Evolutionary conservation across 2,797 vertebrate species (phyloP), one percentile per base, ranked within the genome.

Genomic region (Tolypeutes matacus): DNA sequence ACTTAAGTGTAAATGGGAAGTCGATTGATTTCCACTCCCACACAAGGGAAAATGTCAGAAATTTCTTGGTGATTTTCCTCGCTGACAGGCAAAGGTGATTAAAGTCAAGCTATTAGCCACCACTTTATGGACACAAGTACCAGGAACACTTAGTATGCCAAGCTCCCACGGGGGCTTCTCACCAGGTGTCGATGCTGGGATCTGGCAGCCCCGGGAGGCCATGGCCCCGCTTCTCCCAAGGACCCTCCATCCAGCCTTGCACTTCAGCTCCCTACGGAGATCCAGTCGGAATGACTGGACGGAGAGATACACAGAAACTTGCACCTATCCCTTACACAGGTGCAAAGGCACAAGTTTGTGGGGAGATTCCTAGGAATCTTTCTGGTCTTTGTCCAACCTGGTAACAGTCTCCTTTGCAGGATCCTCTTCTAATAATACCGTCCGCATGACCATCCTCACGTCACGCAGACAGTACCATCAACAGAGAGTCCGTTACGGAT

Each of bases 371-470:
- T 25, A 3, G 11, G 0, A 11, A 42, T 6, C 93, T 23, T 42
- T 53, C 58, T 36, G 0, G 25, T 2, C 42, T 29, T 12, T 7
- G 31, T 53, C n/a, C 23, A 3, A 1, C 9, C 58, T 27, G 14
- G 17, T 1, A 17, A 14, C 31, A 0, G 10, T 27, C 25, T 23
- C 58, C 72, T 46, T 34, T 10, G 9, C 3, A 6, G 36, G 83
- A 23, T 1, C n/a, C 15, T 56, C 36, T 46, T 42, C 91, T 34
- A 20, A 80, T 18, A 5, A 36, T 3, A 21, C 2, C 31, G 11
- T 21, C 53, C 10, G 36, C 31, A 14, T 0, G 0, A 0, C 0
- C 0, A 1, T 21, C 46, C 3, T 27, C 39, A 29, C 6, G 2
- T 27, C 39, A n/a, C 6, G 2, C 15, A 10, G 72, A 39, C 7